Percentiles rank a stretch among this genome's conserved stretches.
Conservation (phyloP, 2,797 vertebrate genomes). For the Etheostoma nigrum region DNA sequence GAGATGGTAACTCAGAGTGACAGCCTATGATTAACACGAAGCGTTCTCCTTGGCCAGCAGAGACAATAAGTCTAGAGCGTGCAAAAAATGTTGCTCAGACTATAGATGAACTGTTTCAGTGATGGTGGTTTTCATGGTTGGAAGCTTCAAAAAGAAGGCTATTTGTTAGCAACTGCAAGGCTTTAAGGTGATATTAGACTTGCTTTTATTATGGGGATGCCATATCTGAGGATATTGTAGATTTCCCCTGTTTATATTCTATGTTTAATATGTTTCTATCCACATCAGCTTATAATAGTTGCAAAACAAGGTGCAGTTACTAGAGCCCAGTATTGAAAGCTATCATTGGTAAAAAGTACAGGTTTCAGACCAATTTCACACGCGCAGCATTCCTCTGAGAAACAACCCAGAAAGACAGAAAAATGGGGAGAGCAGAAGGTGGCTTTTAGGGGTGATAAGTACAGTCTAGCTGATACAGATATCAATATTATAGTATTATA, state of each 20-base stretch:
- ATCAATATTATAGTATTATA: too few species aligned
- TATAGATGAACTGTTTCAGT: conserved; percentile 24
- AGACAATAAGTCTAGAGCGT: conserved; percentile 73
- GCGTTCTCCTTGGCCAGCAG: conserved; percentile 68
- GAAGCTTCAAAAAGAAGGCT: conserved; percentile 2
- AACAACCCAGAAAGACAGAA: neutral
- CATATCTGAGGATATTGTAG: neutral
- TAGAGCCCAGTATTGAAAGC: neutral
- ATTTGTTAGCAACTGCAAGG: neutral
- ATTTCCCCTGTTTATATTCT: neutral
- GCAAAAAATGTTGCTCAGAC: conserved; percentile 48
- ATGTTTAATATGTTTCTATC: neutral
- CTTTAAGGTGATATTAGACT: conserved; percentile 1
- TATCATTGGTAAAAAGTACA: neutral
- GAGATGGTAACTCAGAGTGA: conserved; percentile 79
- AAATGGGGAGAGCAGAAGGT: neutral
- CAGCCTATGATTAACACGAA: conserved; percentile 76
- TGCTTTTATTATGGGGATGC: neutral
- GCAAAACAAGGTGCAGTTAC: conserved; percentile 13
- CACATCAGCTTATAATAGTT: neutral
- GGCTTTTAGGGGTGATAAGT: neutral
- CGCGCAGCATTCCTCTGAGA: neutral
- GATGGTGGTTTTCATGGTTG: neutral
- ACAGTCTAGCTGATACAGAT: neutral
- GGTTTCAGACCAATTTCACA: neutral